Evolutionary conservation across 2,113 vertebrate genomes (phyloP).

Genomic region (Apteryx owenii): DNA sequence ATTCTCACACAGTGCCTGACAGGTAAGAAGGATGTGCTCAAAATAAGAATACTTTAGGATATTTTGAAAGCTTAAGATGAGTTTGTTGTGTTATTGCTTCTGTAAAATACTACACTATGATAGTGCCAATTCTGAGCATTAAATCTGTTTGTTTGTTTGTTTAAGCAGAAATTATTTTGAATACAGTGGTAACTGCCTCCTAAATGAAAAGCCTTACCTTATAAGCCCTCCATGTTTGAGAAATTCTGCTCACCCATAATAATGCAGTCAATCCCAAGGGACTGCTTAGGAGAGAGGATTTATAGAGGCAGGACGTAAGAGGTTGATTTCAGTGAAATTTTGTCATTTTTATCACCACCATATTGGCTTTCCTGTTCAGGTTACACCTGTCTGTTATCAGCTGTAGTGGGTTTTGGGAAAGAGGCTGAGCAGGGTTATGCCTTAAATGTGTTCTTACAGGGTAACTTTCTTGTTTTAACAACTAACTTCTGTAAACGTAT

Average conservation of each 20-base stretch:
- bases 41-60: background rate
- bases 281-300: background rate
- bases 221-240: background rate
- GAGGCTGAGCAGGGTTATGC: background rate
- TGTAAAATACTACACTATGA: background rate
- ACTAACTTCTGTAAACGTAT: background rate
- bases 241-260: background rate
- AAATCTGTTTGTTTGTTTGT: background rate
- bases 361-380: background rate
- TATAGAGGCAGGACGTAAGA: background rate
- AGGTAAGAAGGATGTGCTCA: background rate
- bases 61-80: background rate
- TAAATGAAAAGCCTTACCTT: background rate
- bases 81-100: background rate
- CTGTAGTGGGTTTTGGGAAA: background rate
- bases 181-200: background rate
- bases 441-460: background rate
- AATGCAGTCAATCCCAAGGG: background rate
- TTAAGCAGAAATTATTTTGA: background rate
- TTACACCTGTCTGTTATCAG: background rate
- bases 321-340: background rate
- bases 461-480: background rate
- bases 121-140: background rate
- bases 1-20: background rate
- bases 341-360: background rate